Conservation (phyloP, 2,113 vertebrate species). For the Gobius niger region DNA sequence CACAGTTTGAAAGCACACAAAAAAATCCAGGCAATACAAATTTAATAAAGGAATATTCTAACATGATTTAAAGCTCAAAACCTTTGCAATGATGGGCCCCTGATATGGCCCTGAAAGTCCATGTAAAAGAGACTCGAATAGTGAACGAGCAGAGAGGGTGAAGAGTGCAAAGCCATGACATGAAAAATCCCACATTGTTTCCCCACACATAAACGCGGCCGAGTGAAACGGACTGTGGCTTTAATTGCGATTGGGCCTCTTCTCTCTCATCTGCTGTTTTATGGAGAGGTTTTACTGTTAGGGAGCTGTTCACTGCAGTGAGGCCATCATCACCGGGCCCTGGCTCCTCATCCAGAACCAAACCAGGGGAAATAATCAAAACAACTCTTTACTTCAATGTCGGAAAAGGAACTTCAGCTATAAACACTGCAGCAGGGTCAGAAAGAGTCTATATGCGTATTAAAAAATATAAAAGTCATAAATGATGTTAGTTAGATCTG, state of each 20-base stretch:
- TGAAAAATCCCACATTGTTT: conserved; percentile 16
- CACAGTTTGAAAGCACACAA: no score
- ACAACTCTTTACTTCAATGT: conserved; percentile 34
- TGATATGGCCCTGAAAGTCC: not conserved
- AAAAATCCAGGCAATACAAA: no score
- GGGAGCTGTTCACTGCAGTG: conserved; percentile 55
- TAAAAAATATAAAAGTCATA: no score
- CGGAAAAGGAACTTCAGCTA: conserved; percentile 15
- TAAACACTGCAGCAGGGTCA: not conserved
- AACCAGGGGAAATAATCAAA: conserved; percentile 8
- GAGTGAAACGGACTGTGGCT: conserved; percentile 61
- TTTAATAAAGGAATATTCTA: no score
- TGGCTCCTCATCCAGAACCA: conserved; percentile 40
- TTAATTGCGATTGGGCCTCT: conserved; percentile 55
- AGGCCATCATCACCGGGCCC: conserved; percentile 41
- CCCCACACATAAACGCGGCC: conserved; percentile 6
- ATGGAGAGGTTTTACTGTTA: conserved; percentile 27
- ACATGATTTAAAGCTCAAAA: no score
- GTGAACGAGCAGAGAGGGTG: conserved; percentile 18
- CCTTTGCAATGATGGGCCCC: no score
- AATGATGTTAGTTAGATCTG: no score
- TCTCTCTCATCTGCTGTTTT: conserved; percentile 50
- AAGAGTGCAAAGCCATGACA: conserved; percentile 37
- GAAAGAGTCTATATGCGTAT: no score
- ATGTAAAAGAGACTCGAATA: conserved; percentile 19